Conservation (phyloP, 2,797 vertebrate genomes). For the Anniella stebbinsi region DNA sequence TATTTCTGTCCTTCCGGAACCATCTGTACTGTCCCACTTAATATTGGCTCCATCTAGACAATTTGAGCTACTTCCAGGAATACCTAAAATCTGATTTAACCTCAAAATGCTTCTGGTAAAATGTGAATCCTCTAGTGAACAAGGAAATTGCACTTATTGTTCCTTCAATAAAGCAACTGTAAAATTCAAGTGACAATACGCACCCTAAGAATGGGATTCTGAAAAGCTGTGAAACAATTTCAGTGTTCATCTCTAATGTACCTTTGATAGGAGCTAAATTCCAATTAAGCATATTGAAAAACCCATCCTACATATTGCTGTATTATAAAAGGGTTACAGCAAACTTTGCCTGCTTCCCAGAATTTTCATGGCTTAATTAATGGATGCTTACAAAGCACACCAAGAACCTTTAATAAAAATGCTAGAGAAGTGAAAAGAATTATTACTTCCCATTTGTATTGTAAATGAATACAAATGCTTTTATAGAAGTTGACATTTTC, state of each 20-base stretch:
- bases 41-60: background rate
- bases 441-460: background rate
- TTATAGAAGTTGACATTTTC: constrained; percentile 47
- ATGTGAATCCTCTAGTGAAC: constrained; percentile 21
- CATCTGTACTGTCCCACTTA: background rate
- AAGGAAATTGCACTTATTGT: constrained; percentile 19
- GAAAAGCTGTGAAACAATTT: constrained; percentile 1
- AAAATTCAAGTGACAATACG: constrained; percentile 11
- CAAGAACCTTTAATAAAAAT: constrained; percentile 33
- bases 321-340: background rate
- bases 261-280: constrained; percentile 12
- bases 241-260: constrained; percentile 17
- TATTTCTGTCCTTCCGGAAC: constrained; percentile 1
- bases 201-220: constrained; percentile 3
- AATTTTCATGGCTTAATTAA: constrained; percentile 12
- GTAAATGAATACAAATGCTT: constrained; percentile 46
- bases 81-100: constrained; percentile 18
- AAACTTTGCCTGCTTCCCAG: constrained; percentile 12
- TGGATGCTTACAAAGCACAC: background rate
- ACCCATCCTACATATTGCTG: background rate
- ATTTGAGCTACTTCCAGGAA: background rate
- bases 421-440: constrained; percentile 3
- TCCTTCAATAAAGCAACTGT: constrained; percentile 16
- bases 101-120: constrained; percentile 3
- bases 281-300: constrained; percentile 37